Percentiles rank a stretch among this genome's conserved stretches.
phyloP scores from a whole-genome alignment of 2,113 vertebrate species.

The Myotis davidii region DNA sequence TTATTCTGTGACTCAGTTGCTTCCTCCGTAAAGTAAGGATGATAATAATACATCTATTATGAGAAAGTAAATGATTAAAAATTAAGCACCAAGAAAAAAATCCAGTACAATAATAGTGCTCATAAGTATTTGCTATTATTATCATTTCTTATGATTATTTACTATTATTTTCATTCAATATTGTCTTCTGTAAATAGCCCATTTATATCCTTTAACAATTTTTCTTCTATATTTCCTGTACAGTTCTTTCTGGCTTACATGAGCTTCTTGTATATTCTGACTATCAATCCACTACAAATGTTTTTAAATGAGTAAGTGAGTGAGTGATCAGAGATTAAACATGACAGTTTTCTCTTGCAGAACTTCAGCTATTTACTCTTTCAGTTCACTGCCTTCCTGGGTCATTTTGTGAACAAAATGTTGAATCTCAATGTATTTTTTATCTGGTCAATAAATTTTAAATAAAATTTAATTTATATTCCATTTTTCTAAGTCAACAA shows the following conservation, averaged over 20 bases:
- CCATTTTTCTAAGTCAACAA: constrained; percentile 53
- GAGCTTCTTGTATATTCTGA: neutral
- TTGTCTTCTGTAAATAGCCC: neutral
- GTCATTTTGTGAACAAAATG: constrained; percentile 62
- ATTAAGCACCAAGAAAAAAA: neutral
- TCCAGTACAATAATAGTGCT: neutral
- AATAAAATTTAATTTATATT: constrained; percentile 70
- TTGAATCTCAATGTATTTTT: constrained; percentile 67
- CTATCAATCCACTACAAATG: neutral
- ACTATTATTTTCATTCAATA: neutral
- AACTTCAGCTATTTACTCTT: neutral
- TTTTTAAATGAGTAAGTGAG: constrained; percentile 22
- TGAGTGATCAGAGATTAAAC: constrained; percentile 34
- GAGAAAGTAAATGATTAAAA: neutral
- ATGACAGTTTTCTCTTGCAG: constrained; percentile 42
- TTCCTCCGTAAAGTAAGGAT: neutral
- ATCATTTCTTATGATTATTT: neutral
- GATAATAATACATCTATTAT: neutral
- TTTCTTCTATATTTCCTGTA: neutral
- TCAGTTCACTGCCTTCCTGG: neutral
- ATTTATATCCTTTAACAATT: neutral
- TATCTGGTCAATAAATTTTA: constrained; percentile 63
- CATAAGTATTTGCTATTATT: neutral
- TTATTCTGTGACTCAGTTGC: neutral
- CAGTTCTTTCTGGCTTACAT: neutral